Percentiles rank a stretch among this genome's conserved stretches.
These are phyloP conservation scores for Hyposmocoma kahamanoa DNA, from an alignment of 1,140 invertebrate species.

Conservation along the genomic window DNA sequence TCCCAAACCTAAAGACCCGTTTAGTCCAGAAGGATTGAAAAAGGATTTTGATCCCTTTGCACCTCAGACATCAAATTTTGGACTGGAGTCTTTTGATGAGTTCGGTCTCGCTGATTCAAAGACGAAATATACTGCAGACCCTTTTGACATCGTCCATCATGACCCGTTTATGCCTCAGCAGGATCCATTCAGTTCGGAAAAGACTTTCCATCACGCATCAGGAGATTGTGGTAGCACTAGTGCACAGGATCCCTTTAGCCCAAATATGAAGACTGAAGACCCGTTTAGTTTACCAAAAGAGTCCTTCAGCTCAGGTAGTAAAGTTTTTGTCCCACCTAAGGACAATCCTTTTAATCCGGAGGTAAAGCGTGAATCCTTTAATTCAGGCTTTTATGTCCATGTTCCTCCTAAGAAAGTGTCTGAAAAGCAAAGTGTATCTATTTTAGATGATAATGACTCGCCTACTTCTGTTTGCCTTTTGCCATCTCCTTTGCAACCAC, in stretches of 20 bases:
- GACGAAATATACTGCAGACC: conserved; percentile 23
- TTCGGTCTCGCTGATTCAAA: conserved; percentile 41
- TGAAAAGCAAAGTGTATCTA: conserved; percentile 41
- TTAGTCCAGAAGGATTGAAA: conserved; percentile 43
- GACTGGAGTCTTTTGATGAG: conserved; percentile 49
- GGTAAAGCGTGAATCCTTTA: neutral
- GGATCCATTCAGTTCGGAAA: conserved; percentile 25
- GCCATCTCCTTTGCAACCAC: conserved; percentile 78
- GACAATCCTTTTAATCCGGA: conserved; percentile 8
- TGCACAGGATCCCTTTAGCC: neutral
- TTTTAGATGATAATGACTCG: conserved; percentile 76
- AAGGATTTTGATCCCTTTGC: conserved; percentile 45
- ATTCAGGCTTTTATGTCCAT: too few species aligned
- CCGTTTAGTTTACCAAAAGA: conserved; percentile 29
- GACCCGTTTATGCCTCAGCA: neutral
- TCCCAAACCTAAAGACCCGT: conserved; percentile 41
- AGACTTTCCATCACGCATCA: too few species aligned
- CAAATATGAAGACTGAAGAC: neutral
- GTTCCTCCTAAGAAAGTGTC: neutral
- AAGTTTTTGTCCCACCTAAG: neutral
- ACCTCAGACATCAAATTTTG: conserved; percentile 25
- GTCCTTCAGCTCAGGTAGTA: conserved; percentile 2
- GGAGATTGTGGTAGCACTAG: too few species aligned
- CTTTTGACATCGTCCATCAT: conserved; percentile 42
- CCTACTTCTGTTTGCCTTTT: conserved; percentile 75